Evolutionary conservation across 2,113 vertebrate genomes (phyloP).

Genomic region (Cyprinodon variegatus): DNA sequence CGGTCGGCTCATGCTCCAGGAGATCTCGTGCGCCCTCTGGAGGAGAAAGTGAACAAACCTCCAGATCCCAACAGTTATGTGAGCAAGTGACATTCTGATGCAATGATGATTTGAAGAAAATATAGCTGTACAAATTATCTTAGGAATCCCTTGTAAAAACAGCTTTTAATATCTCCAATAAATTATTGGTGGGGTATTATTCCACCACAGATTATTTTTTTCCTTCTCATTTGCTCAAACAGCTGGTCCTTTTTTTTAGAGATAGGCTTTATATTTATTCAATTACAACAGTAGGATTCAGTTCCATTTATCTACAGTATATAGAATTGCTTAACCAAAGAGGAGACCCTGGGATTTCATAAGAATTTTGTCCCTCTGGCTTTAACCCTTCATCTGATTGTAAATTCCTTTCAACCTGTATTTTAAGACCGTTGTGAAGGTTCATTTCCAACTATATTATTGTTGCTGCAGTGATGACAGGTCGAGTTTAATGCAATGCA

Average conservation of each 20-base stretch:
- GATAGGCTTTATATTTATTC: too few species aligned
- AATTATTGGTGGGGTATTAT: background rate
- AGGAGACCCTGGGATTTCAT: too few species aligned
- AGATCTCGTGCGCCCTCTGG: too few species aligned
- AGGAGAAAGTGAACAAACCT: too few species aligned
- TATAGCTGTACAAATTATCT: background rate
- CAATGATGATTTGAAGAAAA: background rate
- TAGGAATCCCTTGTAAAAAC: background rate
- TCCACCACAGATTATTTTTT: background rate
- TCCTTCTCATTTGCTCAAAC: background rate
- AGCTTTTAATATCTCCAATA: background rate
- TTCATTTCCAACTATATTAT: background rate
- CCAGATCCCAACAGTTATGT: background rate
- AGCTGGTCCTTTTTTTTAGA: too few species aligned
- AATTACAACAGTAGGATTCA: too few species aligned
- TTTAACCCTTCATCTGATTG: background rate
- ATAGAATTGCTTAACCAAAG: too few species aligned
- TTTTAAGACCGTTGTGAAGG: background rate
- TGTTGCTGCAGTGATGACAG: too few species aligned
- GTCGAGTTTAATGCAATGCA: too few species aligned
- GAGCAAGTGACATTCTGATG: conserved; percentile 1
- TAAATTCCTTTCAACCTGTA: background rate
- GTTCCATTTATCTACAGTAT: too few species aligned
- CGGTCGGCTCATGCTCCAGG: too few species aligned
- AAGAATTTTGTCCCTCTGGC: too few species aligned